Conservation (phyloP, 1,140 invertebrate species). For the Drosophila repleta region DNA sequence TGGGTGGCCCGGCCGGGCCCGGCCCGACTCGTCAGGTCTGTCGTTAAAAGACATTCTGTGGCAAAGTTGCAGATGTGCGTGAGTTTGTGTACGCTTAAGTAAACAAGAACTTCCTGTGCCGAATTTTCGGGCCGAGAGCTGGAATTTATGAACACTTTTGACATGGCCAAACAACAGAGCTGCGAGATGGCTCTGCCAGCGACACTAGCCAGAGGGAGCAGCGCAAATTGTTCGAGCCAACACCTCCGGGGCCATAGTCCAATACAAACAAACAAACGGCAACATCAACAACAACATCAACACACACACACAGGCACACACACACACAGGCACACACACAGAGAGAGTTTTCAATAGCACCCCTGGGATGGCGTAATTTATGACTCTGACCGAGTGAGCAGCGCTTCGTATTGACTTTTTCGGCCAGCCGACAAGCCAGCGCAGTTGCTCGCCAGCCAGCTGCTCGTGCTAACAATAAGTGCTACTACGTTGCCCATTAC, state of each 20-base stretch:
- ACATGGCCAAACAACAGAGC: slow-evolving; percentile 47
- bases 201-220: slow-evolving; percentile 28
- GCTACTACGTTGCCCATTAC: slow-evolving; percentile 17
- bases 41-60: slow-evolving; percentile 46
- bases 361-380: slow-evolving; percentile 78
- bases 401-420: slow-evolving; percentile 71
- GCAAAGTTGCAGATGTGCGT: slow-evolving; percentile 14
- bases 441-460: slow-evolving; percentile 12
- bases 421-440: slow-evolving; percentile 42
- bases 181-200: slow-evolving; percentile 20
- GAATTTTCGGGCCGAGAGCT: slow-evolving; percentile 49
- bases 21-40: neutral
- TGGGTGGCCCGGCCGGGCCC: slow-evolving; percentile 48
- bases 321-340: slow-evolving; percentile 21
- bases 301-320: slow-evolving; percentile 19
- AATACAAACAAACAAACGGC: slow-evolving; percentile 51
- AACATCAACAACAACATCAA: slow-evolving; percentile 9
- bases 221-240: slow-evolving; percentile 41
- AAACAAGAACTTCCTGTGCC: slow-evolving; percentile 78
- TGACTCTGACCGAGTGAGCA: slow-evolving; percentile 72
- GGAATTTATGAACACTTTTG: slow-evolving; percentile 79
- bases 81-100: slow-evolving; percentile 49
- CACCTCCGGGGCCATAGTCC: slow-evolving; percentile 62
- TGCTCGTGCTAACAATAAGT: slow-evolving; percentile 29
- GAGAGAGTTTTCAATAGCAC: slow-evolving; percentile 73